These are phyloP conservation scores for Barbus barbus DNA, from an alignment of 2,113 vertebrate genomes.

Conservation along the genomic window DNA sequence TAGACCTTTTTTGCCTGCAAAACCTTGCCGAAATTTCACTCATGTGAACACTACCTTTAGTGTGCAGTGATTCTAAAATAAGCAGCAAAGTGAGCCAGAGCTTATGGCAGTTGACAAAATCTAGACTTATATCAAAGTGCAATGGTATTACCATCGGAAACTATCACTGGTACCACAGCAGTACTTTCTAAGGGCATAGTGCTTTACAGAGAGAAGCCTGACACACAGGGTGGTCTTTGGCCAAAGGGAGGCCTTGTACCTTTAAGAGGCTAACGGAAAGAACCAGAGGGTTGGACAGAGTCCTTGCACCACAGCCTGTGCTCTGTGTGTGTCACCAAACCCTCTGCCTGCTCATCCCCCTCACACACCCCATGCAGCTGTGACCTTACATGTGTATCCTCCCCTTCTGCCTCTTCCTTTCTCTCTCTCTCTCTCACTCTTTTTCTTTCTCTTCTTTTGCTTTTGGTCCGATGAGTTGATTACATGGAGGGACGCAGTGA, in stretches of 20 bases:
- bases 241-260: slow-evolving; percentile 26
- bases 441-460: slow-evolving; percentile 7
- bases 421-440: slow-evolving; percentile 9
- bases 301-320: slow-evolving; percentile 42
- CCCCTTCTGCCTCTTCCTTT: slow-evolving; percentile 20
- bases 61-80: no score
- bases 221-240: neutral
- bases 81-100: neutral
- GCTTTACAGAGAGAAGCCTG: neutral
- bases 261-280: slow-evolving; percentile 56
- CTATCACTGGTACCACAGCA: neutral
- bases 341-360: slow-evolving; percentile 34
- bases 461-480: slow-evolving; percentile 38
- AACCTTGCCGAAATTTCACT: neutral
- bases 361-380: slow-evolving; percentile 50
- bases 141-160: neutral
- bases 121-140: neutral
- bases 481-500: slow-evolving; percentile 55
- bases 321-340: slow-evolving; percentile 21
- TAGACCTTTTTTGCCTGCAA: no score
- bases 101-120: neutral
- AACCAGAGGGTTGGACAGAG: slow-evolving; percentile 29
- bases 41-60: no score
- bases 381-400: slow-evolving; percentile 52
- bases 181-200: neutral